These are phyloP conservation scores for Himalopsyche phryganea DNA, from an alignment of 1,140 invertebrate species.

Conservation along the genomic window DNA sequence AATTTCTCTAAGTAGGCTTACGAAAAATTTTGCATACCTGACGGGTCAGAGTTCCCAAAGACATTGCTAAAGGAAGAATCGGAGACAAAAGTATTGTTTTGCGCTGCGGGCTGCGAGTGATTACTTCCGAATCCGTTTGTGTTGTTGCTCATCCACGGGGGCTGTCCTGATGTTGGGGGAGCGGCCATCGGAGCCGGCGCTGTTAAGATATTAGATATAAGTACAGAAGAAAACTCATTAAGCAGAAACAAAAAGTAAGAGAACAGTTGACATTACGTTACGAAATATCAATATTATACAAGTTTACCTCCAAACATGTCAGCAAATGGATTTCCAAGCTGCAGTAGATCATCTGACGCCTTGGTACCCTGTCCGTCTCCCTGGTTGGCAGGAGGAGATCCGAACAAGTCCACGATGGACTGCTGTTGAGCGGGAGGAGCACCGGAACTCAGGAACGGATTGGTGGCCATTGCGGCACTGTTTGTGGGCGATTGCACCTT, in stretches of 20 bases:
- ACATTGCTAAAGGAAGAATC: conserved; percentile 82
- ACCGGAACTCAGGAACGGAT: conserved; percentile 77
- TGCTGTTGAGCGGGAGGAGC: conserved; percentile 55
- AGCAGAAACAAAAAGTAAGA: conserved; percentile 3
- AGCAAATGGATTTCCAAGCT: conserved; percentile 87
- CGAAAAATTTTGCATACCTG: no score
- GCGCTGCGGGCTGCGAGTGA: conserved; percentile 47
- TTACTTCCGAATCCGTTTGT: conserved; percentile 55
- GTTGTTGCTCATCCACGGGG: conserved; percentile 33
- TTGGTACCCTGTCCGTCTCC: conserved; percentile 52
- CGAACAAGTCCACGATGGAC: conserved; percentile 77
- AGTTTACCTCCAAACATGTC: conserved; percentile 74
- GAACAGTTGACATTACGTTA: no score
- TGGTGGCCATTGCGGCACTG: conserved; percentile 65
- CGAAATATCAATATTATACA: no score
- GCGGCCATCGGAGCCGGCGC: conserved; percentile 32
- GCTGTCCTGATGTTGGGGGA: conserved; percentile 29
- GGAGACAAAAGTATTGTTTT: conserved; percentile 76
- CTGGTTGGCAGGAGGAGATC: conserved; percentile 51
- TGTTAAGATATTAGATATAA: not conserved
- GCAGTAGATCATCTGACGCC: conserved; percentile 85
- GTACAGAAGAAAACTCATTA: no score
- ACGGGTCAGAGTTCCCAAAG: conserved; percentile 70
- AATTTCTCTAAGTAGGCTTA: no score
- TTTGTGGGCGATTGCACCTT: conserved; percentile 74